These are phyloP conservation scores for Manis pentadactyla DNA, from an alignment of 2,797 vertebrate genomes.

Conservation along the genomic window DNA sequence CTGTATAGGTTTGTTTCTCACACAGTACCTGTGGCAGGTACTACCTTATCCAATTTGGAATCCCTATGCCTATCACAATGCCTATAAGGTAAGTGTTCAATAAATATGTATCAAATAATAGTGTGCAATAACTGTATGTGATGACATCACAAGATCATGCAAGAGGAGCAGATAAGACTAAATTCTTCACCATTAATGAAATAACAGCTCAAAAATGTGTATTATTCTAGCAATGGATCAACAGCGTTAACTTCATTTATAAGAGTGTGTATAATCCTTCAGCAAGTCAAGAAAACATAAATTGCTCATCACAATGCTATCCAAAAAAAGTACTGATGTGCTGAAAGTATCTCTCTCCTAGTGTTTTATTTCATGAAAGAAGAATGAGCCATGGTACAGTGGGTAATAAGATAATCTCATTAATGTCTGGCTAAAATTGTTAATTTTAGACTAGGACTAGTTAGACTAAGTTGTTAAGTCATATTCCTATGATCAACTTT, in stretches of 20 bases:
- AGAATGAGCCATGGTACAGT: background rate
- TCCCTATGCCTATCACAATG: background rate
- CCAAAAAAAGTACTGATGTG: background rate
- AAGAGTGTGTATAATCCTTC: background rate
- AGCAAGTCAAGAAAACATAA: background rate
- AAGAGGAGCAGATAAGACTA: background rate
- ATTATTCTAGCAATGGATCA: background rate
- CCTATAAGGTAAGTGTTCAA: background rate
- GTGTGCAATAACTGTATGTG: background rate
- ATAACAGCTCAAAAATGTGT: background rate
- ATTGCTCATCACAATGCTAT: background rate
- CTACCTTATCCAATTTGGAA: background rate
- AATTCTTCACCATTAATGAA: constrained; percentile 6
- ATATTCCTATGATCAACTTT: background rate
- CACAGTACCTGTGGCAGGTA: background rate
- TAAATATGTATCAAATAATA: background rate
- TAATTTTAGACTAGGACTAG: background rate
- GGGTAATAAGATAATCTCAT: background rate
- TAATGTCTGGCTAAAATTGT: constrained; percentile 16
- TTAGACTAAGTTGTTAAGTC: background rate
- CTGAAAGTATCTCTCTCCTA: constrained; percentile 3
- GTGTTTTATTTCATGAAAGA: background rate
- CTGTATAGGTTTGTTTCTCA: background rate
- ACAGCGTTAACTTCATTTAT: background rate
- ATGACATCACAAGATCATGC: background rate